Conservation (phyloP, 2,113 vertebrate species). For the zebrafish (Danio rerio) region GRCz12tu NC_133191.1:37141001-37141500, state of each 20-base stretch:
- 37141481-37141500: too few species aligned
- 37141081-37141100: constrained; percentile 91
- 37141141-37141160: constrained; percentile 36
- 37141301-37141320: constrained; percentile 40
- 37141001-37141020: constrained; percentile 56
- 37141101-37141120: constrained; percentile 90
- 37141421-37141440: too few species aligned
- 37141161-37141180: not conserved
- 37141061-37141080: constrained; percentile 94
- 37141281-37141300: constrained; percentile 74
- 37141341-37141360: too few species aligned
- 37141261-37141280: constrained; percentile 66
- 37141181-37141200: constrained; percentile 48
- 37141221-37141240: constrained; percentile 89
- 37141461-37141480: too few species aligned
- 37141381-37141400: too few species aligned
- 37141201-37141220: constrained; percentile 70
- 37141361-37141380: too few species aligned
- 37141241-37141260: constrained; percentile 79
- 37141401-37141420: too few species aligned
- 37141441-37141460: too few species aligned
- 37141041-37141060: constrained; percentile 91
- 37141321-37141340: too few species aligned
- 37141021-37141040: constrained; percentile 78
- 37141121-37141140: constrained; percentile 23